A percentile compares a stretch with the other conserved stretches of the same genome.
Conservation (phyloP, 2,797 vertebrate genomes). For the Margarornis squamiger region DNA sequence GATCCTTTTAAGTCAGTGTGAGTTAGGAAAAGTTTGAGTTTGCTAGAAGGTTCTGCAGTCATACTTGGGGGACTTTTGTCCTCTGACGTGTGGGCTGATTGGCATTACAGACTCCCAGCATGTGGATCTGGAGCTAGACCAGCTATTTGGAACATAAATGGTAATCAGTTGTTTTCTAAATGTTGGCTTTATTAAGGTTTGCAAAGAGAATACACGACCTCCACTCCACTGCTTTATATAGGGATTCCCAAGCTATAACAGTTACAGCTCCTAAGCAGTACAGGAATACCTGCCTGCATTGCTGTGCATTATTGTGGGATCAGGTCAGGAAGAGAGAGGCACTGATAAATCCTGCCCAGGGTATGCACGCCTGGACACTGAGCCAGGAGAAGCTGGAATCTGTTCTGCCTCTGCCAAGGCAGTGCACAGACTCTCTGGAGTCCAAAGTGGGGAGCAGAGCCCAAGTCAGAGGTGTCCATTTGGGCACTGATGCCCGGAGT, state of each 20-base stretch:
- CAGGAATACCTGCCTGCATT: not conserved
- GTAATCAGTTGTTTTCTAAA: constrained; percentile 5
- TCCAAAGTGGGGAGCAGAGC: not conserved
- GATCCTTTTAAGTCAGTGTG: not conserved
- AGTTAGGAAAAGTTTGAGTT: not conserved
- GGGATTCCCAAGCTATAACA: not conserved
- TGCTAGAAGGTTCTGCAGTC: constrained; percentile 2
- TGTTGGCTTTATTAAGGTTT: not conserved
- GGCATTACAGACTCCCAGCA: not conserved
- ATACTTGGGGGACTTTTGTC: not conserved
- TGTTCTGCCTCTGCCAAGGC: not conserved
- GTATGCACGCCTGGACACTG: fast-evolving
- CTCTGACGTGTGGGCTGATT: not conserved
- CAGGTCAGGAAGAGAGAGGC: not conserved
- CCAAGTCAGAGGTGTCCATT: not conserved
- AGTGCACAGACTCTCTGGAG: fast-evolving
- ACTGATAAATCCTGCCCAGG: not conserved
- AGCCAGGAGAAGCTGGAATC: not conserved
- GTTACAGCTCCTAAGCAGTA: not conserved
- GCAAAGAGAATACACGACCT: not conserved
- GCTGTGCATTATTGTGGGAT: not conserved
- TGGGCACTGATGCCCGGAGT: not conserved
- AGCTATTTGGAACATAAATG: constrained; percentile 2
- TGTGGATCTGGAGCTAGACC: constrained; percentile 9
- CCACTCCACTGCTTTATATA: not conserved